These are phyloP conservation scores for Callyntrura guangdongensis DNA, from an alignment of 2,888 invertebrate species.

Conservation along the genomic window DNA sequence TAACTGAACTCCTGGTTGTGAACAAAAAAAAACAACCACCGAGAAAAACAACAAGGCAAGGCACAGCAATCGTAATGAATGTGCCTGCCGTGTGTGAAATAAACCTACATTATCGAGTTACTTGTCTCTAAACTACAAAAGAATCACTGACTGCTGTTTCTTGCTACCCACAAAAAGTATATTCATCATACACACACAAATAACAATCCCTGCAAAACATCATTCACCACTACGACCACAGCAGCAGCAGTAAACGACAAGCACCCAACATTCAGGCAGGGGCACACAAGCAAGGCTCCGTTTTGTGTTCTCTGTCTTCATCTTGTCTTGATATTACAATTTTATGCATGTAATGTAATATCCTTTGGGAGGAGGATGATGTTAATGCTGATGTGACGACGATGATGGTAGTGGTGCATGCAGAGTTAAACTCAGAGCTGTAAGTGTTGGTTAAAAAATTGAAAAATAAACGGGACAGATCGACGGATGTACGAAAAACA, in stretches of 20 bases:
- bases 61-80: not conserved
- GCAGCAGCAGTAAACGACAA: not conserved
- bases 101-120: constrained; percentile 14
- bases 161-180: constrained; percentile 20
- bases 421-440: not conserved
- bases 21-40: constrained; percentile 37
- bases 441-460: constrained; percentile 35
- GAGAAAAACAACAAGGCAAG: constrained; percentile 33
- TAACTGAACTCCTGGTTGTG: not conserved
- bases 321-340: constrained; percentile 22
- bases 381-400: not conserved
- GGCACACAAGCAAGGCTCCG: constrained; percentile 16
- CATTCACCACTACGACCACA: not conserved
- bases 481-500: constrained; percentile 58
- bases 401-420: not conserved
- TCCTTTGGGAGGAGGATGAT: not conserved
- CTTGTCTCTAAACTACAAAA: constrained; percentile 15
- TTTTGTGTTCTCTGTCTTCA: constrained; percentile 14
- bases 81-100: constrained; percentile 21
- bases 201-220: constrained; percentile 35
- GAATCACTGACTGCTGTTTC: not conserved
- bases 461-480: constrained; percentile 35
- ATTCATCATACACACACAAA: constrained; percentile 27
- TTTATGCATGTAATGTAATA: not conserved
- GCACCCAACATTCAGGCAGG: not conserved